Evolutionary conservation across 1,140 invertebrate genomes (phyloP).

Genomic region (Saxidomus purpurata): DNA sequence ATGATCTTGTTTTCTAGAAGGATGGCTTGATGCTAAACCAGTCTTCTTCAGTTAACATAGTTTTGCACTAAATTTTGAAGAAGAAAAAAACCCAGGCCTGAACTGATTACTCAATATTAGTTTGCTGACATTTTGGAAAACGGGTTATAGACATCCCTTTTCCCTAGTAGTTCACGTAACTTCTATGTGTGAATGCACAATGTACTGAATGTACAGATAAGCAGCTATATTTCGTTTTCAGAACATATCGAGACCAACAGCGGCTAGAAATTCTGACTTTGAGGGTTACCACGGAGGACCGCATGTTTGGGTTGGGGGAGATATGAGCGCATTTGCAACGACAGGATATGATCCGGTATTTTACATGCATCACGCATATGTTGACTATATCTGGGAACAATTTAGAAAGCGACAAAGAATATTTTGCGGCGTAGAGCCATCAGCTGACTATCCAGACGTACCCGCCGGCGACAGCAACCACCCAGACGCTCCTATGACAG

Average conservation of each 20-base stretch:
- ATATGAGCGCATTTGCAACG: constrained; percentile 73
- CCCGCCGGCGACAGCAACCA: neutral
- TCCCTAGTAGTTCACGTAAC: too few species aligned
- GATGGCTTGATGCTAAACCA: too few species aligned
- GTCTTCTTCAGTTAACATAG: too few species aligned
- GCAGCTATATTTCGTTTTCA: neutral
- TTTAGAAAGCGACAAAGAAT: constrained; percentile 55
- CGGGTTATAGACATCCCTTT: too few species aligned
- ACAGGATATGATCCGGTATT: constrained; percentile 85
- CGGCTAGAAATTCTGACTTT: constrained; percentile 19
- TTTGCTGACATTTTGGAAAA: too few species aligned
- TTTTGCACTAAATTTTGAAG: too few species aligned
- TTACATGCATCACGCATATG: constrained; percentile 85
- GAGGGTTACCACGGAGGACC: constrained; percentile 48
- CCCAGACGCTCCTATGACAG: neutral
- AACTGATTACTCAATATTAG: too few species aligned
- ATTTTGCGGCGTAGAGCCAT: constrained; percentile 32
- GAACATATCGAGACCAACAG: constrained; percentile 52
- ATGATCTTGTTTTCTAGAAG: too few species aligned
- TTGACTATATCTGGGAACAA: constrained; percentile 82
- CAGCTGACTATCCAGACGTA: constrained; percentile 28
- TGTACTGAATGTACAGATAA: too few species aligned
- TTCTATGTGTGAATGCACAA: too few species aligned
- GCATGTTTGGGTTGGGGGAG: constrained; percentile 77
- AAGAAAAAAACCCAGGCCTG: too few species aligned